Evolutionary conservation across 2,113 vertebrate species (phyloP).

Genomic region (Nettapus auritus): DNA sequence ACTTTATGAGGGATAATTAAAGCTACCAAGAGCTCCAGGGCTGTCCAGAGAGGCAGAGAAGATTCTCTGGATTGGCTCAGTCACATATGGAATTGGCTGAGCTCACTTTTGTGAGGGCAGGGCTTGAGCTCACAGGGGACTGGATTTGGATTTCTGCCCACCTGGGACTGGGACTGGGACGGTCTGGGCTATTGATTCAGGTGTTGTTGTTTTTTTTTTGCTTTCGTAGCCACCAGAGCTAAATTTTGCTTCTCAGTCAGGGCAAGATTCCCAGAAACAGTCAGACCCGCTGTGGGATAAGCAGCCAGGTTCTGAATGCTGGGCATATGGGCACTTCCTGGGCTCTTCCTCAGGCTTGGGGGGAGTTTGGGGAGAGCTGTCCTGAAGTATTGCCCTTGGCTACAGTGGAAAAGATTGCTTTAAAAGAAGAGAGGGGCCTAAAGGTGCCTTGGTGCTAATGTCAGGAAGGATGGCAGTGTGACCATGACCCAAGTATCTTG

Average conservation of each 20-base stretch:
- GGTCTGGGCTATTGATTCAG: neutral
- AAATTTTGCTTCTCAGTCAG: neutral
- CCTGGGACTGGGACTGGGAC: neutral
- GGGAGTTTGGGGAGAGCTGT: neutral
- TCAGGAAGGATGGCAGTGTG: neutral
- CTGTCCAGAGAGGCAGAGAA: neutral
- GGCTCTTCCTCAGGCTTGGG: neutral
- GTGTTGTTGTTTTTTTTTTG: neutral
- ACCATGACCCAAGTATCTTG: neutral
- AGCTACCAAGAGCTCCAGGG: neutral
- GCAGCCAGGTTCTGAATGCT: neutral
- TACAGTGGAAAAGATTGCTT: neutral
- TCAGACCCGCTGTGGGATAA: neutral
- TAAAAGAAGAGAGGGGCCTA: neutral
- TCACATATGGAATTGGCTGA: neutral
- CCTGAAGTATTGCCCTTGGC: neutral
- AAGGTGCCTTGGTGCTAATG: neutral
- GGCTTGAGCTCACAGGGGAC: accelerated
- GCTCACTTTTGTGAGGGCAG: neutral
- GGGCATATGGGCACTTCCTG: neutral
- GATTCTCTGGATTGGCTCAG: neutral
- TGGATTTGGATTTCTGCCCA: neutral
- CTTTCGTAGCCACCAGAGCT: neutral
- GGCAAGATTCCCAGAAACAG: neutral
- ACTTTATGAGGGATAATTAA: neutral